Conservation (phyloP, 2,113 vertebrate species). For the Cochlearius cochlearius region DNA sequence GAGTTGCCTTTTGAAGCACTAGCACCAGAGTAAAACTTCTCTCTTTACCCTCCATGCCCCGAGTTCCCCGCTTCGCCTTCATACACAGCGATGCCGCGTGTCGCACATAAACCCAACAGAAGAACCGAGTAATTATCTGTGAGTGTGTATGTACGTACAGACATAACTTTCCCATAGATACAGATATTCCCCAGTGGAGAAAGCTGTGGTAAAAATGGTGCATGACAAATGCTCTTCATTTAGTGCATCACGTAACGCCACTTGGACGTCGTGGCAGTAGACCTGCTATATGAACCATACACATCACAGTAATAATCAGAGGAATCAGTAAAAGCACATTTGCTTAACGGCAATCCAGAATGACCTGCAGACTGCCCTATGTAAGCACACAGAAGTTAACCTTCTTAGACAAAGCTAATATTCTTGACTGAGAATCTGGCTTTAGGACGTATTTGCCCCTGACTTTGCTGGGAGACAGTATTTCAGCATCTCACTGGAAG, state of each 20-base stretch:
- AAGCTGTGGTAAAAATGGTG: background rate
- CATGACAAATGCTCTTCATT: background rate
- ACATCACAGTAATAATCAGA: background rate
- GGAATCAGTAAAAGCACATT: background rate
- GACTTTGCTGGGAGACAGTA: background rate
- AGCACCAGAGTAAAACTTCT: background rate
- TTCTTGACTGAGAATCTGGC: background rate
- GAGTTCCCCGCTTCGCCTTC: background rate
- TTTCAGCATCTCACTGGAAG: background rate
- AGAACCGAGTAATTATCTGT: background rate
- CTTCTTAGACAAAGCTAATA: background rate
- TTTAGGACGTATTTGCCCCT: background rate
- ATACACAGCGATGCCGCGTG: rapidly evolving
- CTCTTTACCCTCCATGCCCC: background rate
- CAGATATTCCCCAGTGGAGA: background rate
- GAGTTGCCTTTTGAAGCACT: background rate
- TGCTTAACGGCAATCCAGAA: background rate
- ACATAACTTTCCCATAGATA: background rate
- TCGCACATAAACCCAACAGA: background rate
- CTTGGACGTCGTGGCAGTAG: background rate
- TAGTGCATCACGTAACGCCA: background rate
- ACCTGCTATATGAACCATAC: background rate
- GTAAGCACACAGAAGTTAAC: background rate
- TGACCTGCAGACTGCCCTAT: background rate
- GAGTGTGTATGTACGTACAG: background rate